These are phyloP conservation scores for Oplegnathus fasciatus DNA, from an alignment of 2,113 vertebrate genomes.

Conservation along the genomic window DNA sequence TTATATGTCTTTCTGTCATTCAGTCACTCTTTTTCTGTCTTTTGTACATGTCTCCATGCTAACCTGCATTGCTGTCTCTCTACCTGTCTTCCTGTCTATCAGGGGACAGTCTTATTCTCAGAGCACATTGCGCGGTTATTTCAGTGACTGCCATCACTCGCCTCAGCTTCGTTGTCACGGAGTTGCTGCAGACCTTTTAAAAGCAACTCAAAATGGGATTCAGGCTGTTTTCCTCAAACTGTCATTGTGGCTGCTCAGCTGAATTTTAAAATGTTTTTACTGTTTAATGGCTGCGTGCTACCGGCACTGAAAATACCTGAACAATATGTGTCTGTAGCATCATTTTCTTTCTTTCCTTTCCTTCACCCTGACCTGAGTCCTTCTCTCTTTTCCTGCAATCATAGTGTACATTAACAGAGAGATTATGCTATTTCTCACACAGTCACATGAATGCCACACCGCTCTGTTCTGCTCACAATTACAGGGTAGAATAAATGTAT, in stretches of 20 bases:
- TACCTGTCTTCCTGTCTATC: neutral
- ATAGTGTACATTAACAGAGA: neutral
- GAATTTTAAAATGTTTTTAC: neutral
- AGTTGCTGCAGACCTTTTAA: neutral
- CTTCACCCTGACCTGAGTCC: neutral
- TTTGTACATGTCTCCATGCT: neutral
- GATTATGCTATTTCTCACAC: neutral
- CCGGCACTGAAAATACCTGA: neutral
- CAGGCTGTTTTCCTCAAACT: neutral
- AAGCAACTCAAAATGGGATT: neutral
- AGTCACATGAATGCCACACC: neutral
- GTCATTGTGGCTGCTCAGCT: neutral
- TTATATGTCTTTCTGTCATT: neutral
- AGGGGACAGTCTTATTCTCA: neutral
- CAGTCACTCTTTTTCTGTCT: neutral
- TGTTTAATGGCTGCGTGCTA: neutral
- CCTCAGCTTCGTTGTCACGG: neutral
- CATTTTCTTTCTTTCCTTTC: neutral
- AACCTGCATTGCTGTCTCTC: neutral
- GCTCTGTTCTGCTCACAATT: neutral
- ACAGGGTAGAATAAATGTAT: slow-evolving; percentile 10
- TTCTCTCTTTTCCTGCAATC: neutral
- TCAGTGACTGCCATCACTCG: neutral
- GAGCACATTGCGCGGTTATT: no score
- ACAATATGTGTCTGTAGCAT: neutral